These are phyloP conservation scores for Pycnonotus jocosus DNA, from an alignment of 2,113 vertebrate species.

Conservation along the genomic window DNA sequence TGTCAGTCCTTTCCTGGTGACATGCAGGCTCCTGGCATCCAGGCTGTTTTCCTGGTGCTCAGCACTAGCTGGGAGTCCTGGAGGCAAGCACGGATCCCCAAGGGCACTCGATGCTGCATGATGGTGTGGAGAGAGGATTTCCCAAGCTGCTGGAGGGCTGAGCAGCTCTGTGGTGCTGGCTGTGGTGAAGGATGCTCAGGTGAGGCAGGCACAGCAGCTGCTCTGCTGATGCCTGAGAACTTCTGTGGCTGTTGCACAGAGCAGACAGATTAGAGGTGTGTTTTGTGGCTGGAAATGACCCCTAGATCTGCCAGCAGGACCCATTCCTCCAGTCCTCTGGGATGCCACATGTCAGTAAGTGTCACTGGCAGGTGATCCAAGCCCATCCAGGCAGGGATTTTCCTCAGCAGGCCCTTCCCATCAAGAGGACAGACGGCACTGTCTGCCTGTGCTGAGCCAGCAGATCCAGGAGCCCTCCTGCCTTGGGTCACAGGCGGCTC, in stretches of 20 bases:
- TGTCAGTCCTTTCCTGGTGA: not conserved
- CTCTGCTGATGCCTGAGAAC: not conserved
- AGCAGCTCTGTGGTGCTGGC: not conserved
- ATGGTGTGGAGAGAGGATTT: constrained; percentile 4
- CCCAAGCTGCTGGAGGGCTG: not conserved
- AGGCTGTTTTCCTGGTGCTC: not conserved
- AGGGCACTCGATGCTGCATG: not conserved
- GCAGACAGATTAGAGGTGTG: not conserved
- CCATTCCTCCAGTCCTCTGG: not conserved
- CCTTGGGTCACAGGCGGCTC: not conserved
- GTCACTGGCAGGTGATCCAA: not conserved
- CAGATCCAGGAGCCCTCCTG: not conserved
- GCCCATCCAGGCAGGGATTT: not conserved
- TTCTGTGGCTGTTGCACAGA: not conserved
- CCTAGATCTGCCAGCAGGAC: not conserved
- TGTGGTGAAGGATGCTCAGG: not conserved
- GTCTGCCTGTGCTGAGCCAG: not conserved
- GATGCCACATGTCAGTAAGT: not conserved
- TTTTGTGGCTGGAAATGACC: not conserved
- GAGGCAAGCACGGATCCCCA: not conserved
- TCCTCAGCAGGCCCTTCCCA: not conserved
- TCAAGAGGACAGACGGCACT: not conserved
- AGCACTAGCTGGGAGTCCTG: not conserved
- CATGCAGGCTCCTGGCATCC: not conserved
- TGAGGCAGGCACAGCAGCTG: not conserved